Evolutionary conservation across 2,113 vertebrate species (phyloP).

Genomic region (Coptodon bakossiorum): DNA sequence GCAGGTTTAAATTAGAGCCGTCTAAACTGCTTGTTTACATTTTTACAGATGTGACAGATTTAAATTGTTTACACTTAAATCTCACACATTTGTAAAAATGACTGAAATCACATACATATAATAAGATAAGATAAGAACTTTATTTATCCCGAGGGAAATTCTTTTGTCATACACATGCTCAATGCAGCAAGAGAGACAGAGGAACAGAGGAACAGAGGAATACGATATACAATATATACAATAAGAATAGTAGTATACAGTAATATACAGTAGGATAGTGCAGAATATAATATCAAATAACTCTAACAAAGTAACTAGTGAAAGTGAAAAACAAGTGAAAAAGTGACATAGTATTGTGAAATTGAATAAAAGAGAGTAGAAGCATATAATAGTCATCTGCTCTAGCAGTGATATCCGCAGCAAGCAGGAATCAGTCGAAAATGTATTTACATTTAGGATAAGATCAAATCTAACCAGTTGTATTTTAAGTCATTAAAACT

Average conservation of each 20-base stretch:
- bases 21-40: background rate
- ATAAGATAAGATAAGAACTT: background rate
- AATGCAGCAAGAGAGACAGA: background rate
- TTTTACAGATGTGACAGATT: background rate
- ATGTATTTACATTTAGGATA: fast-evolving
- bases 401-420: fast-evolving
- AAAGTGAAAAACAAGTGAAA: background rate
- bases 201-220: background rate
- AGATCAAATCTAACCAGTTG: background rate
- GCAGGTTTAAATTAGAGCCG: background rate
- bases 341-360: background rate
- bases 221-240: background rate
- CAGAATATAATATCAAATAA: background rate
- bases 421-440: fast-evolving
- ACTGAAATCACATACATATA: background rate
- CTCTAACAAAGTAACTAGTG: fast-evolving
- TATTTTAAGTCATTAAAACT: background rate
- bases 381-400: background rate
- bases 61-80: background rate
- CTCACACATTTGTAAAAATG: background rate
- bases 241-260: background rate
- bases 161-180: background rate
- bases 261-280: background rate
- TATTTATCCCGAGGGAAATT: background rate
- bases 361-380: background rate